Conservation (phyloP, 2,113 vertebrate species). For the Brienomyrus longianalis region DNA sequence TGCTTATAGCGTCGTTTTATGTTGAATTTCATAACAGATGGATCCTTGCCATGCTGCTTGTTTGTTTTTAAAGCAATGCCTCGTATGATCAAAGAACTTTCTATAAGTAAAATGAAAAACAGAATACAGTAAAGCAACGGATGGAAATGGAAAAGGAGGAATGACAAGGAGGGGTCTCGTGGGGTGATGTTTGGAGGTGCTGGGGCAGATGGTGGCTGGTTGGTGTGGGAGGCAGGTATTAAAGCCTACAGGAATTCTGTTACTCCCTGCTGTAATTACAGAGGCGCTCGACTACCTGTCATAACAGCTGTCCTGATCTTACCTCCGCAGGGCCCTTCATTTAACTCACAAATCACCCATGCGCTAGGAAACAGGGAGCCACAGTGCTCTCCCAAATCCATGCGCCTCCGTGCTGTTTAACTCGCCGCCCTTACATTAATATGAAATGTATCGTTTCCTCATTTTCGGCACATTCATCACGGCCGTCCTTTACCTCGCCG, state of each 20-base stretch:
- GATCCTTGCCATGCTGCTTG: not conserved
- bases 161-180: not conserved
- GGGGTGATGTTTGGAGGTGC: not conserved
- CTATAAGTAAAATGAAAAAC: not conserved
- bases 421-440: not conserved
- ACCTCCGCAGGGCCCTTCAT: slow-evolving; percentile 8
- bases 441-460: not conserved
- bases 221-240: slow-evolving; percentile 1
- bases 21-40: not conserved
- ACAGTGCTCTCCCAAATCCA: not conserved
- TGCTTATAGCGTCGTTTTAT: not conserved
- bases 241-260: slow-evolving; percentile 17
- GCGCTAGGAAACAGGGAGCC: not conserved
- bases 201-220: not conserved
- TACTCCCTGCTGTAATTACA: slow-evolving; percentile 18
- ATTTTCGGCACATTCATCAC: not conserved
- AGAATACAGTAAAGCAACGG: not conserved
- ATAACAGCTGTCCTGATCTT: slow-evolving; percentile 21
- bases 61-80: not conserved
- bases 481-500: not conserved
- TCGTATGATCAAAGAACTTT: not conserved
- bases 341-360: slow-evolving; percentile 8
- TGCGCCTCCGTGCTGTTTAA: not conserved
- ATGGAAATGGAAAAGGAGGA: not conserved
- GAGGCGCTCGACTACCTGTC: slow-evolving; percentile 11